A percentile compares a stretch with the other conserved stretches of the same genome.
These are phyloP conservation scores for Apteryx owenii DNA, from an alignment of 2,113 vertebrate species.

Conservation along the genomic window DNA sequence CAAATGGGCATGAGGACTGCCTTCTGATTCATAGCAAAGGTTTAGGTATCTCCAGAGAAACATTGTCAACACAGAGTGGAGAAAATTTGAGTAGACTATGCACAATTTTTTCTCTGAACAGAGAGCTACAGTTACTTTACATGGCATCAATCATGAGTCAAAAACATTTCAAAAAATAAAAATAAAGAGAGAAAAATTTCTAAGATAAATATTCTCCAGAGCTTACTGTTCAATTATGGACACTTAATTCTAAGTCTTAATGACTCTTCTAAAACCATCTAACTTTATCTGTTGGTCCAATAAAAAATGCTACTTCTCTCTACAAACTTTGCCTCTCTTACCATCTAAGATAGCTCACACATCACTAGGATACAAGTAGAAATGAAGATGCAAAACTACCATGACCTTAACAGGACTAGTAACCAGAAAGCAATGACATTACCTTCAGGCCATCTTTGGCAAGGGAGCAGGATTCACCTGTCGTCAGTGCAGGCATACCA, in stretches of 20 bases:
- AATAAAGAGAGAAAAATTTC: neutral
- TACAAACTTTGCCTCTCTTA: neutral
- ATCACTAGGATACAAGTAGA: neutral
- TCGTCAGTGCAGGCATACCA: rapidly evolving
- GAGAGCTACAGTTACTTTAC: neutral
- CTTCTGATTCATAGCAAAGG: neutral
- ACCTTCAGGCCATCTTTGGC: neutral
- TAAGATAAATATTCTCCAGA: neutral
- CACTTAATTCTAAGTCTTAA: neutral
- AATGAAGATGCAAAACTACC: neutral
- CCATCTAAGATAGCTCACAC: neutral
- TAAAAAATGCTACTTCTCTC: neutral
- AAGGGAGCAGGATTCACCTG: neutral
- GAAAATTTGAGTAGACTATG: neutral
- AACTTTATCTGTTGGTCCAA: neutral
- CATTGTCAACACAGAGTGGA: neutral
- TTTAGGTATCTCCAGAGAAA: neutral
- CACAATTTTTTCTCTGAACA: neutral
- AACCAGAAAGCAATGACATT: neutral
- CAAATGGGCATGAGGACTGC: neutral
- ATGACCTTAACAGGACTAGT: neutral
- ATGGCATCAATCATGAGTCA: neutral
- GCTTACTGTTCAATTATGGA: neutral
- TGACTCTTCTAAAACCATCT: neutral
- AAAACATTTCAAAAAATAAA: neutral